Evolutionary conservation across 2,113 vertebrate species (phyloP).

Genomic region (Pitta sordida): DNA sequence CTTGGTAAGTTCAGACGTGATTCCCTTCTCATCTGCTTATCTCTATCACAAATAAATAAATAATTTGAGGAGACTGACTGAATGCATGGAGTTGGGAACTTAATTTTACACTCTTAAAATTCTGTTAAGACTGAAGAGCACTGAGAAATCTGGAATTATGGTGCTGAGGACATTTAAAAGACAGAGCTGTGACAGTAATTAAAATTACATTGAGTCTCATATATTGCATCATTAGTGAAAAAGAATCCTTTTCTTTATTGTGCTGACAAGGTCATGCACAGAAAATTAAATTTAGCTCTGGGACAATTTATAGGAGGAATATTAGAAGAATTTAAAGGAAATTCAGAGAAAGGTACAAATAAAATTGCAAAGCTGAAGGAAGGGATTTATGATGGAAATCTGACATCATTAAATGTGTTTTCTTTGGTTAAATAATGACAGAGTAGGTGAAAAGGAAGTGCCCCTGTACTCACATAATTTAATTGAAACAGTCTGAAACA

Average conservation of each 20-base stretch:
- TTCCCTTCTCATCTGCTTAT: neutral
- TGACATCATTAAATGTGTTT: neutral
- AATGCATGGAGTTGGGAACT: accelerated
- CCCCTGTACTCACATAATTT: neutral
- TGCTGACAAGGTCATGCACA: neutral
- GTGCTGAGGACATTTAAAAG: neutral
- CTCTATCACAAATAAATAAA: neutral
- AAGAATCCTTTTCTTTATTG: neutral
- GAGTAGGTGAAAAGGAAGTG: neutral
- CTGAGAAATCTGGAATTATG: neutral
- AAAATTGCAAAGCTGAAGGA: neutral
- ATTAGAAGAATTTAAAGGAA: neutral
- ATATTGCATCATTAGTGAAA: neutral
- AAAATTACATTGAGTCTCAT: neutral
- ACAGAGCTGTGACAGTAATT: neutral
- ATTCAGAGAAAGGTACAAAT: neutral
- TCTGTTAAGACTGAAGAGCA: neutral
- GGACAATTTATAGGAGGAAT: neutral
- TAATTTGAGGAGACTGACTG: neutral
- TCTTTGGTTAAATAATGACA: neutral
- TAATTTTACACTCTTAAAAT: neutral
- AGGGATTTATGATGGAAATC: neutral
- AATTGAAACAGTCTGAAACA: neutral
- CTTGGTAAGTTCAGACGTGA: slow-evolving; percentile 78
- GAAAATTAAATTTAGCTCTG: neutral